Evolutionary conservation across 2,888 invertebrate species (phyloP).

Genomic region (Crioceris asparagi): DNA sequence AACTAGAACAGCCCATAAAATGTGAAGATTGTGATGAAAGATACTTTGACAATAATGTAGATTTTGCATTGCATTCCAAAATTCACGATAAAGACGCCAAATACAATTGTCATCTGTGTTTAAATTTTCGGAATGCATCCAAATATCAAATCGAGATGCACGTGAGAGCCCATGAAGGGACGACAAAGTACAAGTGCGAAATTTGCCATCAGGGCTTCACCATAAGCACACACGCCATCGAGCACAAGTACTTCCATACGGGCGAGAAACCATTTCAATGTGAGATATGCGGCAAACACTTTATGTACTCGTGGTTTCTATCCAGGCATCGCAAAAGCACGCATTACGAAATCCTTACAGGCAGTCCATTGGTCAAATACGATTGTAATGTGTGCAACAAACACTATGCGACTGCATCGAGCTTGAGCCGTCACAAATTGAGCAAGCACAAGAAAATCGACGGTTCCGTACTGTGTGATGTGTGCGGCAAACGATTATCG

Average conservation of each 20-base stretch:
- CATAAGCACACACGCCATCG: conserved; percentile 17
- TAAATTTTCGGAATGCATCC: conserved; percentile 15
- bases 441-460: conserved; percentile 33
- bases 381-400: conserved; percentile 34
- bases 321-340: conserved; percentile 41
- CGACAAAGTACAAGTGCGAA: conserved; percentile 24
- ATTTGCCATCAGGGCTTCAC: conserved; percentile 26
- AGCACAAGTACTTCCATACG: conserved; percentile 38
- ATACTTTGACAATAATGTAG: conserved; percentile 27
- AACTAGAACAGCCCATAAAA: conserved; percentile 28
- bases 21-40: conserved; percentile 30
- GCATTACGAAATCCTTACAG: conserved; percentile 39
- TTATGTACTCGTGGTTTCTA: conserved; percentile 43
- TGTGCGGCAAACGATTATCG: conserved; percentile 44
- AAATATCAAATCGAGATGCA: conserved; percentile 20
- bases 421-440: conserved; percentile 28
- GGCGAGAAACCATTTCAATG: conserved; percentile 36
- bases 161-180: conserved; percentile 20
- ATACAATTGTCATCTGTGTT: conserved; percentile 20
- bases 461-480: conserved; percentile 43
- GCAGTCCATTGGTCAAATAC: conserved; percentile 31
- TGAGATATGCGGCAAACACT: conserved; percentile 38
- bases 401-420: conserved; percentile 32
- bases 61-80: conserved; percentile 22
- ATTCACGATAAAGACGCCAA: conserved; percentile 17